These are phyloP conservation scores for Drosophila rubida DNA, from an alignment of 2,888 invertebrate species.

Conservation along the genomic window DNA sequence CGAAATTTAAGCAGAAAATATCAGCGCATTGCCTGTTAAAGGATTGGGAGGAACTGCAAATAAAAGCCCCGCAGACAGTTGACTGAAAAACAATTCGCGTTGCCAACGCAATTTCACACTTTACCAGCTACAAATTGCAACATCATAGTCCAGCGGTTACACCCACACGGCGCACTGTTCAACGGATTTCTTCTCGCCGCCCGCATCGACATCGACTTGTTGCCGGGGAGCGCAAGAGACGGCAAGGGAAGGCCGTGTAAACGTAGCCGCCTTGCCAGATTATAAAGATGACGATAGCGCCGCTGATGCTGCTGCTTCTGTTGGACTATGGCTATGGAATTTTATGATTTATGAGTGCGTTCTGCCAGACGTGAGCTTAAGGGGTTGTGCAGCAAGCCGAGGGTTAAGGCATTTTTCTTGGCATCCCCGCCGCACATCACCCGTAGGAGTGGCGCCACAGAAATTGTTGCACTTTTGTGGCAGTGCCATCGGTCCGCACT, in stretches of 20 bases:
- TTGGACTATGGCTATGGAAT: constrained; percentile 59
- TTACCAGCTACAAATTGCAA: constrained; percentile 79
- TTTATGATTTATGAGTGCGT: constrained; percentile 78
- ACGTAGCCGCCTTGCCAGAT: constrained; percentile 62
- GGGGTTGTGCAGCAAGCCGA: neutral
- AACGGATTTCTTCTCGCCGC: constrained; percentile 15
- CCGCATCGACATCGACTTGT: neutral
- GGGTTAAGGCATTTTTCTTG: constrained; percentile 41
- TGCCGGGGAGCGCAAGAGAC: neutral
- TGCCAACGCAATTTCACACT: constrained; percentile 79
- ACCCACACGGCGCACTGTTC: constrained; percentile 35
- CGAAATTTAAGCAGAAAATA: neutral
- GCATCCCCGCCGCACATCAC: constrained; percentile 22
- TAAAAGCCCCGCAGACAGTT: constrained; percentile 29
- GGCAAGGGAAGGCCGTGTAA: neutral
- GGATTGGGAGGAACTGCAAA: constrained; percentile 4
- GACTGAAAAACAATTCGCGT: constrained; percentile 68
- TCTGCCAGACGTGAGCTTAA: constrained; percentile 45
- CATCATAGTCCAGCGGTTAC: constrained; percentile 72
- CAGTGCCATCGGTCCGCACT: constrained; percentile 37
- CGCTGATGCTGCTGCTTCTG: constrained; percentile 30
- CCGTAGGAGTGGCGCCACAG: constrained; percentile 43
- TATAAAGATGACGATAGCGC: constrained; percentile 75
- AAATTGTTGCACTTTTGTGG: constrained; percentile 67
- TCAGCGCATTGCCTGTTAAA: neutral